Evolutionary conservation across 2,113 vertebrate species (phyloP), one percentile per base, ranked within the genome.

Genomic region (Irena cyanogastra): DNA sequence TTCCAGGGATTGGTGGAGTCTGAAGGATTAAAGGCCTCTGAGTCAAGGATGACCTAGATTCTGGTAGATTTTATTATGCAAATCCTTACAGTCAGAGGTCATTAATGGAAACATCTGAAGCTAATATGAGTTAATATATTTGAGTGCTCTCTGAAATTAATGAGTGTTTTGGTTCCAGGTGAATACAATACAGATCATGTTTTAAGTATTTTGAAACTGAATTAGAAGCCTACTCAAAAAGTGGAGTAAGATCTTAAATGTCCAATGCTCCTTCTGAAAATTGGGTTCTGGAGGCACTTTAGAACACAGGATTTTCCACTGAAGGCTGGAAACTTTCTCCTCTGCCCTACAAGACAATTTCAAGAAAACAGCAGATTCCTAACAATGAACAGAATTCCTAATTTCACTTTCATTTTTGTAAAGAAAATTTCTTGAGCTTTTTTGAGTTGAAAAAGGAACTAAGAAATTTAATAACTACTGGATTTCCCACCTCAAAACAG

Each of bases 21-120:
- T 78, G 64, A 85, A 92, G 84, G 88, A 82, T 95, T 98, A 95
- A 95, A 96, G 69, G 22, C 31, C 65, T 95, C 72, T 87, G 81
- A 95, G 83, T 84, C 92, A 92, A 94, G 66, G 83, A 49, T 95
- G 90, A 94, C 89, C 95, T 95, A 93, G 52, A 96, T 96, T 96
- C 83, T 88, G 54, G 87, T 94, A 93, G 75, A 76, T 94, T 95
- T 94, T 92, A 66, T 81, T 75, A 92, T 93, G 91, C 86, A 96
- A 95, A 97, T 95, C 90, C 86, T 91, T 93, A 82, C 33, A 83
- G 50, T 92, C 82, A 92, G 84, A 92, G 89, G 76, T 94, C 79
- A 90, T 87, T 94, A 95, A 75, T 91, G 57, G 52, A 95, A 93
- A 83, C 14, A 94, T 89, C 80, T 78, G 90, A 96, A 77, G 24